These are phyloP conservation scores for Toxotes lorentzi DNA, from an alignment of 2,797 vertebrate species.

Conservation along the genomic window DNA sequence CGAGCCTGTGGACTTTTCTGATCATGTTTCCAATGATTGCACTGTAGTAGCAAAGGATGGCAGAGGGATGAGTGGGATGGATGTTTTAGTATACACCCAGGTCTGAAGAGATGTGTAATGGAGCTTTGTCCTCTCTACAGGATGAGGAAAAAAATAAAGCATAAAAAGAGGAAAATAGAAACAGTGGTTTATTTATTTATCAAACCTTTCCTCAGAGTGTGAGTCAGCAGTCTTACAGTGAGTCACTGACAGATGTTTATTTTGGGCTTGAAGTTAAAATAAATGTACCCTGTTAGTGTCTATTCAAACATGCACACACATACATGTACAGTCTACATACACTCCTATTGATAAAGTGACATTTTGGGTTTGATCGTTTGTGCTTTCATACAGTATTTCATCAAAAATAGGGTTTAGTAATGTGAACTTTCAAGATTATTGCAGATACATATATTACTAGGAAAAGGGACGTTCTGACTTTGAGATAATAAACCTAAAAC, in stretches of 20 bases:
- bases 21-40: constrained; percentile 9
- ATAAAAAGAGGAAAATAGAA: constrained; percentile 70
- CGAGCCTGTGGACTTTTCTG: constrained; percentile 4
- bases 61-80: constrained; percentile 29
- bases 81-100: constrained; percentile 5
- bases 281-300: no score
- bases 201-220: background rate
- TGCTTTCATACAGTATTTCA: background rate
- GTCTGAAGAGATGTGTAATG: constrained; percentile 41
- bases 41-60: constrained; percentile 6
- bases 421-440: background rate
- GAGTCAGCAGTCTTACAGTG: background rate
- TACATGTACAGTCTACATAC: no score
- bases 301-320: no score
- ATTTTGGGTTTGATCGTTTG: background rate
- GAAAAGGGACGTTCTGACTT: no score
- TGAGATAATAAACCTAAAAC: no score
- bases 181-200: constrained; percentile 16
- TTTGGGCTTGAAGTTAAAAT: no score
- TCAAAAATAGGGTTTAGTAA: no score
- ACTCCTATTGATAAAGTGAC: background rate
- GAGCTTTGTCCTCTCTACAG: constrained; percentile 77
- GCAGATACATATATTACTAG: no score
- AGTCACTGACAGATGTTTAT: no score
- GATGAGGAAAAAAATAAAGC: constrained; percentile 76